Percentiles rank a stretch among this genome's conserved stretches.
Conservation (phyloP, 2,113 vertebrate genomes). For the Pholis gunnellus region DNA sequence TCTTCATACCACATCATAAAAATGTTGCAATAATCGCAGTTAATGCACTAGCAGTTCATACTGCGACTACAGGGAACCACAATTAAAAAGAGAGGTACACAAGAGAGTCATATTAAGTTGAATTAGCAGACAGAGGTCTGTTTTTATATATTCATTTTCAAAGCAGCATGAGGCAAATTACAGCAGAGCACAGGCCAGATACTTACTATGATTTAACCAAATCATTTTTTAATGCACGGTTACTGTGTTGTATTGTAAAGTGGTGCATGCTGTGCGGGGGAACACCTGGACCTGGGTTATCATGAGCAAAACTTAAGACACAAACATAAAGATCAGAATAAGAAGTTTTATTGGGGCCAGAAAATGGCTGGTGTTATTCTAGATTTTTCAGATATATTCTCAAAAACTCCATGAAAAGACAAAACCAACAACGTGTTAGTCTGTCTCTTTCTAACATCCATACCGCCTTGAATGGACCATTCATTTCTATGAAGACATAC, state of each 20-base stretch:
- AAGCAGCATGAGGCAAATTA: slow-evolving; percentile 23
- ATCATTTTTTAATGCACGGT: background rate
- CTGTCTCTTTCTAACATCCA: background rate
- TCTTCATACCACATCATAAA: background rate
- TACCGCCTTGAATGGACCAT: background rate
- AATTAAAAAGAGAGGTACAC: background rate
- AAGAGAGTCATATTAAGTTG: slow-evolving; percentile 18
- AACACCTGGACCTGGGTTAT: background rate
- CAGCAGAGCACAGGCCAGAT: background rate
- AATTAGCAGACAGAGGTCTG: slow-evolving; percentile 13
- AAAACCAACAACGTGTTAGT: background rate
- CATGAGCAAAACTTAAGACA: background rate
- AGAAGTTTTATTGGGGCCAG: background rate
- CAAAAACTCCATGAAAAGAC: background rate
- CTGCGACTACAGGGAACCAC: slow-evolving; percentile 11
- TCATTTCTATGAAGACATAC: background rate
- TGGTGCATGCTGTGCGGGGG: background rate
- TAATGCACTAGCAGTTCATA: slow-evolving; percentile 3
- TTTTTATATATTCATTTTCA: slow-evolving; percentile 4
- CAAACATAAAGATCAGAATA: too few species aligned
- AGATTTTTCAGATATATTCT: background rate
- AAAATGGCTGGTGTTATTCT: background rate
- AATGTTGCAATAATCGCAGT: slow-evolving; percentile 19
- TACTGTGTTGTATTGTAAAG: background rate
- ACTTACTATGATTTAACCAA: background rate